Evolutionary conservation across 2,113 vertebrate genomes (phyloP).

Genomic region (Myocastor coypus): DNA sequence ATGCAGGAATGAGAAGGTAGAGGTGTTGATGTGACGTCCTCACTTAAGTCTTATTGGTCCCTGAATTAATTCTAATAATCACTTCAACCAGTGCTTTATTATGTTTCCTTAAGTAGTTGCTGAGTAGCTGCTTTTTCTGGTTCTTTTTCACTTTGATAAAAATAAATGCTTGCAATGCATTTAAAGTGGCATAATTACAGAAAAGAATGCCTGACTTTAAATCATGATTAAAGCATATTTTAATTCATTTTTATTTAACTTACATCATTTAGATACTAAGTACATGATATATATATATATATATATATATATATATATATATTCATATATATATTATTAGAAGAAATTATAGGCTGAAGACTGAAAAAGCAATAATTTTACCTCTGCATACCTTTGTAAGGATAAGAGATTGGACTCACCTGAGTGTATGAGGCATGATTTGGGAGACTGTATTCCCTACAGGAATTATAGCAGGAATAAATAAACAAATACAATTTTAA

Average conservation of each 20-base stretch:
- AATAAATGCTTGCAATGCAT: neutral
- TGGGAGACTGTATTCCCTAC: neutral
- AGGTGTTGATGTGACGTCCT: neutral
- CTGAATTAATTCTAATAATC: slow-evolving; percentile 22
- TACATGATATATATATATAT: too few species aligned
- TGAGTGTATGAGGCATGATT: neutral
- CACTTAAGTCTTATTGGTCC: slow-evolving; percentile 50
- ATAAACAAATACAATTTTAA: slow-evolving; percentile 40
- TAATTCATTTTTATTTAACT: slow-evolving; percentile 36
- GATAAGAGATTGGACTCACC: neutral
- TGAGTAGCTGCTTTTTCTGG: neutral
- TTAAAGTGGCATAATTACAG: too few species aligned
- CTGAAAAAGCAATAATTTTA: slow-evolving; percentile 5
- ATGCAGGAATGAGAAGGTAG: neutral
- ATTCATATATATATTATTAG: neutral
- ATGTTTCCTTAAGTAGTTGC: slow-evolving; percentile 7
- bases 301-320: too few species aligned
- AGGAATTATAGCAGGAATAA: slow-evolving; percentile 33
- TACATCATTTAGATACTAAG: neutral
- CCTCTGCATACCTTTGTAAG: neutral
- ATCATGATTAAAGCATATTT: neutral
- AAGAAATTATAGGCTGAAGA: neutral
- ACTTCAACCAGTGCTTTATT: neutral
- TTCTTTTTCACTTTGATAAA: slow-evolving; percentile 4
- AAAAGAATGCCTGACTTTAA: too few species aligned